Conservation (phyloP, 2,797 vertebrate genomes). For the Pitangus sulphuratus region DNA sequence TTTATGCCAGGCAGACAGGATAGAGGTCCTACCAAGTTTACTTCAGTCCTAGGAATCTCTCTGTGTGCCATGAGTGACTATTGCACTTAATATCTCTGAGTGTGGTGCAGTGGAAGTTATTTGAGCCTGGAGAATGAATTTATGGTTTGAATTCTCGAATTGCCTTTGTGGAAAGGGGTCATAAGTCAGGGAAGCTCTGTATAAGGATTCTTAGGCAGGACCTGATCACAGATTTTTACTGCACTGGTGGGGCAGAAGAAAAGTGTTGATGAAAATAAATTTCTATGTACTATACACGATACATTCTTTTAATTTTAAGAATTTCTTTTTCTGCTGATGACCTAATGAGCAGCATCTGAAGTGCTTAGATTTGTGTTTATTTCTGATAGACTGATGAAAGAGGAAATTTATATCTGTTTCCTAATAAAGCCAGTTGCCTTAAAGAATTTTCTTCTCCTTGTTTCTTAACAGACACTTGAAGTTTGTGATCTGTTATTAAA, state of each 20-base stretch:
- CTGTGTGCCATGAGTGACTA: neutral
- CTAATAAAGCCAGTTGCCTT: neutral
- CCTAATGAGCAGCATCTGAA: neutral
- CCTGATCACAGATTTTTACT: neutral
- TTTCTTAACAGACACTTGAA: neutral
- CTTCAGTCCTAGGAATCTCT: neutral
- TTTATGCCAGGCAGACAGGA: neutral
- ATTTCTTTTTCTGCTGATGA: neutral
- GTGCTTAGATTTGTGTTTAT: neutral
- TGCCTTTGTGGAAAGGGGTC: neutral
- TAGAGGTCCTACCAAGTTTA: neutral
- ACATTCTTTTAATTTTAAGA: neutral
- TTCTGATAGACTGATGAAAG: neutral
- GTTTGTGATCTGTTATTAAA: neutral
- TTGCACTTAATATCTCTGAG: neutral
- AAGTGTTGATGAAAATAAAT: neutral
- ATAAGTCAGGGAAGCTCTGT: neutral
- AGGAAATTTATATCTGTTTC: neutral
- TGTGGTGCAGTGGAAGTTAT: neutral
- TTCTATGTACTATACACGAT: neutral
- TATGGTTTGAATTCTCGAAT: neutral
- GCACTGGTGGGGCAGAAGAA: neutral
- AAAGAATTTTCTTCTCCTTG: neutral
- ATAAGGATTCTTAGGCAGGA: neutral
- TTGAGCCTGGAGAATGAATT: neutral